Percentiles rank a stretch among this genome's conserved stretches.
phyloP scores from a whole-genome alignment of 1,140 invertebrate genomes.

The Amyelois transitella region DNA sequence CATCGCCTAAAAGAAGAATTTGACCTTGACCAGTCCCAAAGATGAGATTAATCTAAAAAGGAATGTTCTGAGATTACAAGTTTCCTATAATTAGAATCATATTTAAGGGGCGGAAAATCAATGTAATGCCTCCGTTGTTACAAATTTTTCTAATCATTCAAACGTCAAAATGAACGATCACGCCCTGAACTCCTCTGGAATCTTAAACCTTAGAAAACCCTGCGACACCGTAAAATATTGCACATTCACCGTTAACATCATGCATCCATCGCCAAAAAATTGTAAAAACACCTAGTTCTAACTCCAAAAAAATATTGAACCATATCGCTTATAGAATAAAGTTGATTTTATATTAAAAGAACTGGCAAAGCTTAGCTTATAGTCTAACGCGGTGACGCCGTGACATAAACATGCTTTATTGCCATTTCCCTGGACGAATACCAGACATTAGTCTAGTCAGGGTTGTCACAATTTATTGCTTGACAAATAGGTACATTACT shows the following conservation, averaged over 20 bases:
- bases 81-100: no score
- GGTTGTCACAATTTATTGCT: neutral
- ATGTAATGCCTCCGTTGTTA: neutral
- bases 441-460: neutral
- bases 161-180: neutral
- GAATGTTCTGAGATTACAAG: no score
- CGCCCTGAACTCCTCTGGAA: neutral
- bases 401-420: neutral
- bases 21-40: no score
- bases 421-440: neutral
- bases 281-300: neutral
- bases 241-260: neutral
- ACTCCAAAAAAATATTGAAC: neutral
- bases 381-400: neutral
- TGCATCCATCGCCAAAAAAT: neutral
- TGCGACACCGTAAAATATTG: neutral
- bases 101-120: no score
- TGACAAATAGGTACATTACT: neutral
- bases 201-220: neutral
- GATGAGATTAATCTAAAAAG: no score
- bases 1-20: no score
- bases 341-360: neutral
- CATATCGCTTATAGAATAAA: neutral
- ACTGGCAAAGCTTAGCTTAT: neutral
- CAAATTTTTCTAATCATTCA: neutral